phyloP scores from a whole-genome alignment of 2,888 invertebrate genomes.

The Piscicola geometra region DNA sequence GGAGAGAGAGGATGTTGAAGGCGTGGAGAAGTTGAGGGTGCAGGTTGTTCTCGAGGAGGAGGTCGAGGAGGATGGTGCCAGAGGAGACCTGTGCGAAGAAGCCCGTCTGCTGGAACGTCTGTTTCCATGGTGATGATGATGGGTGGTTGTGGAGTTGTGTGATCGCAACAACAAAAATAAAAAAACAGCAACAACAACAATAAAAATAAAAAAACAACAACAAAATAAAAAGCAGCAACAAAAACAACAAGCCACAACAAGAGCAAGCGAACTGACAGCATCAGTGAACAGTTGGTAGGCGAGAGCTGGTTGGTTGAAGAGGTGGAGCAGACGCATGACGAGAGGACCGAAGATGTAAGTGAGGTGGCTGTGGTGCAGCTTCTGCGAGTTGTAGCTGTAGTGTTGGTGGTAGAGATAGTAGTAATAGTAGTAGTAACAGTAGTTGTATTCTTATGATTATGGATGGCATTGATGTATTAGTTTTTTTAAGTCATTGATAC shows the following conservation, averaged over 20 bases:
- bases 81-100: conserved; percentile 71
- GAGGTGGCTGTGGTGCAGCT: conserved; percentile 67
- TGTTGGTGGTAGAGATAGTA: not conserved
- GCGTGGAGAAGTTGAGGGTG: conserved; percentile 66
- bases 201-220: not conserved
- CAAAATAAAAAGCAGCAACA: too few species aligned
- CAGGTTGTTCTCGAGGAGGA: conserved; percentile 66
- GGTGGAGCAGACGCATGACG: conserved; percentile 72
- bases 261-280: conserved; percentile 53
- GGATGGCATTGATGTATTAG: too few species aligned
- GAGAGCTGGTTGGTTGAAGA: conserved; percentile 66
- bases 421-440: too few species aligned
- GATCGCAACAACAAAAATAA: too few species aligned
- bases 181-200: conserved; percentile 8
- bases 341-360: conserved; percentile 76
- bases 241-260: not conserved
- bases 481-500: too few species aligned
- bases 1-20: conserved; percentile 60
- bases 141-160: too few species aligned
- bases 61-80: conserved; percentile 68
- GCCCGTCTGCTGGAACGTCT: conserved; percentile 55
- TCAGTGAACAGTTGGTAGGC: conserved; percentile 58
- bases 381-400: conserved; percentile 67
- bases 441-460: too few species aligned
- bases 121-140: too few species aligned